These are phyloP conservation scores for Girardia tigrina DNA, from an alignment of 2,888 invertebrate genomes.

Conservation along the genomic window DNA sequence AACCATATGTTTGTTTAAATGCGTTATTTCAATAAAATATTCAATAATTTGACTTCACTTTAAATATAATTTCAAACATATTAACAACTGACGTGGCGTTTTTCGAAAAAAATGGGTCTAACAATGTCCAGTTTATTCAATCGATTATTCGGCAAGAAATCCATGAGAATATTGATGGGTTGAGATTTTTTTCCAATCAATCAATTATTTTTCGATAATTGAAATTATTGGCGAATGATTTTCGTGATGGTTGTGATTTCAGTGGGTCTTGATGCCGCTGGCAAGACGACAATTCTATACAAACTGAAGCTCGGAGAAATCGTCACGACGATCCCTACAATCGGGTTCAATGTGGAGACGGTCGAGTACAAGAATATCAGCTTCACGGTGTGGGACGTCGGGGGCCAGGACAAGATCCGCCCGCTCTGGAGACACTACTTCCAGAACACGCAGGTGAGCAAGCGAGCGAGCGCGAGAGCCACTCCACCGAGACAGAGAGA, in stretches of 20 bases:
- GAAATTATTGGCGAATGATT: not conserved
- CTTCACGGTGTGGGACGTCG: constrained; percentile 98
- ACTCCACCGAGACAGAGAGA: no score
- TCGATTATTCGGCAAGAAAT: constrained; percentile 25
- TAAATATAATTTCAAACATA: no score
- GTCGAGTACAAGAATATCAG: constrained; percentile 98
- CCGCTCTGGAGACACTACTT: constrained; percentile 97
- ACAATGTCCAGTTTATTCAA: constrained; percentile 26
- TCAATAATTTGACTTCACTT: no score
- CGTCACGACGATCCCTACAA: constrained; percentile 93
- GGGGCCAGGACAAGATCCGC: constrained; percentile 92
- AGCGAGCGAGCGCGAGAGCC: no score
- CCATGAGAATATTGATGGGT: constrained; percentile 29
- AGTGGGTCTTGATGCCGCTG: constrained; percentile 85
- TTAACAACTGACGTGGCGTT: constrained; percentile 23
- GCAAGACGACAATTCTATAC: constrained; percentile 85
- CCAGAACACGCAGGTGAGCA: constrained; percentile 64
- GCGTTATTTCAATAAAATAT: no score
- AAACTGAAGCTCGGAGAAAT: constrained; percentile 92
- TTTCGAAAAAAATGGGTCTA: constrained; percentile 26
- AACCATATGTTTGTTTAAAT: no score
- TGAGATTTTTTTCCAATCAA: not conserved
- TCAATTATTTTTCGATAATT: no score
- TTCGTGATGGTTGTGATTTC: not conserved
- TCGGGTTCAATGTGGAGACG: constrained; percentile 94